Percentiles rank a stretch among this genome's conserved stretches.
Conservation (phyloP, 2,888 invertebrate genomes). For the Yponomeuta evonymella region DNA sequence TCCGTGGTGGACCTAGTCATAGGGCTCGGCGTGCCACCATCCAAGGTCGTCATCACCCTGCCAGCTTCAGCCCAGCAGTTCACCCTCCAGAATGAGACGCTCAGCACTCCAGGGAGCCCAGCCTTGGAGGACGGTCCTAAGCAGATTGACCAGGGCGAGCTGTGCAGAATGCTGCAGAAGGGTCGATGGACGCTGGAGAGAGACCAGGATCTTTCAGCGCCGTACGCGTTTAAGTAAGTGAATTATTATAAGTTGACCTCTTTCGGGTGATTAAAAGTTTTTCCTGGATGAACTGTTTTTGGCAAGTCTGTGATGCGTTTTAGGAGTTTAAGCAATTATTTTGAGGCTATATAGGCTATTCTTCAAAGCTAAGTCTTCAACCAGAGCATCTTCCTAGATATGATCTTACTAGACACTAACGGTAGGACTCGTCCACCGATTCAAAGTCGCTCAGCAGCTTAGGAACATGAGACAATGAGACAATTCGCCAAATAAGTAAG, state of each 20-base stretch:
- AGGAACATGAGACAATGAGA: too few species aligned
- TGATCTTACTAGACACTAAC: too few species aligned
- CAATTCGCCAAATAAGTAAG: too few species aligned
- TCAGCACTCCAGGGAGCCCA: conserved; percentile 82
- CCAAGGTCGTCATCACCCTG: conserved; percentile 82
- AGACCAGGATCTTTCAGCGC: conserved; percentile 85
- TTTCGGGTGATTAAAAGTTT: too few species aligned
- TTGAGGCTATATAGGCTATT: too few species aligned
- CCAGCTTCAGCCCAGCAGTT: conserved; percentile 83
- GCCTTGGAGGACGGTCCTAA: conserved; percentile 74
- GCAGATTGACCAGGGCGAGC: conserved; percentile 75
- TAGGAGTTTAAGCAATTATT: too few species aligned
- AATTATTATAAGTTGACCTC: not conserved
- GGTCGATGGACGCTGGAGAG: conserved; percentile 84
- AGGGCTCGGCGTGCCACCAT: conserved; percentile 82
- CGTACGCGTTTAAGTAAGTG: conserved; percentile 81
- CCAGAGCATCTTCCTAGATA: too few species aligned
- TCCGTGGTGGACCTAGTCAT: conserved; percentile 83
- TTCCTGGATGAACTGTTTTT: too few species aligned
- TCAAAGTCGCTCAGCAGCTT: too few species aligned
- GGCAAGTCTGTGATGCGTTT: too few species aligned
- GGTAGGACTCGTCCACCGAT: too few species aligned
- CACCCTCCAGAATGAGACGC: conserved; percentile 77
- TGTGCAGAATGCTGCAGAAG: conserved; percentile 76
- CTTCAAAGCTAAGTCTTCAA: too few species aligned